Percentiles rank a stretch among this genome's conserved stretches.
phyloP scores from a whole-genome alignment of 2,797 vertebrate genomes.

The Percopsis omiscomaycus region DNA sequence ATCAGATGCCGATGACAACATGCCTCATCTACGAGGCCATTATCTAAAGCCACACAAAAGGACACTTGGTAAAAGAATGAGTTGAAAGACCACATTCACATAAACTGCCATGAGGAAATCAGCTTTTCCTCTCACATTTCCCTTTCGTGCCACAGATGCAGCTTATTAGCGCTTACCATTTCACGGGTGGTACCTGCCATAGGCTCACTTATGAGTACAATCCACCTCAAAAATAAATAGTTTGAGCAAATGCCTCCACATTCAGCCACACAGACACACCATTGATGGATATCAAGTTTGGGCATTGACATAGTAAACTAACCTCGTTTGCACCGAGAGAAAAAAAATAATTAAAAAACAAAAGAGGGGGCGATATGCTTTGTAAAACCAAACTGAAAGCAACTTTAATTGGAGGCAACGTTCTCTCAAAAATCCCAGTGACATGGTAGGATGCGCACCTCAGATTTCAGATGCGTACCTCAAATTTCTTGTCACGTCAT shows the following conservation, averaged over 20 bases:
- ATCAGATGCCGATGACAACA: conserved; percentile 52
- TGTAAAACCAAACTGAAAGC: conserved; percentile 64
- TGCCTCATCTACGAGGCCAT: conserved; percentile 36
- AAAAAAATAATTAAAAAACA: background rate
- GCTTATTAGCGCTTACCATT: conserved; percentile 18
- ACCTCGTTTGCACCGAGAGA: background rate
- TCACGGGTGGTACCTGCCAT: background rate
- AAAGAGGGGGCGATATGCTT: conserved; percentile 30
- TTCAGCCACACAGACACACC: conserved; percentile 7
- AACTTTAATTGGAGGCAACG: conserved; percentile 28
- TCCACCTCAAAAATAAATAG: conserved; percentile 72
- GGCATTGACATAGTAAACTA: background rate
- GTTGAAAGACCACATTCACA: conserved; percentile 16
- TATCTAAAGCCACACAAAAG: conserved; percentile 68
- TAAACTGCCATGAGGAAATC: conserved; percentile 11
- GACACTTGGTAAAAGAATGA: conserved; percentile 66
- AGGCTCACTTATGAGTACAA: conserved; percentile 31
- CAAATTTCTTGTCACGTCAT: background rate
- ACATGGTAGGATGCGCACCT: background rate
- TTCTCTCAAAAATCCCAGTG: conserved; percentile 17
- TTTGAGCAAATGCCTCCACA: conserved; percentile 37
- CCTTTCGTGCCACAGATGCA: background rate
- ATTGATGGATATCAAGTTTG: background rate
- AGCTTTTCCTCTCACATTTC: conserved; percentile 5
- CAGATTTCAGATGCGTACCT: too few species aligned